Evolutionary conservation across 2,113 vertebrate species (phyloP).

Genomic region (Peromyscus californicus): DNA sequence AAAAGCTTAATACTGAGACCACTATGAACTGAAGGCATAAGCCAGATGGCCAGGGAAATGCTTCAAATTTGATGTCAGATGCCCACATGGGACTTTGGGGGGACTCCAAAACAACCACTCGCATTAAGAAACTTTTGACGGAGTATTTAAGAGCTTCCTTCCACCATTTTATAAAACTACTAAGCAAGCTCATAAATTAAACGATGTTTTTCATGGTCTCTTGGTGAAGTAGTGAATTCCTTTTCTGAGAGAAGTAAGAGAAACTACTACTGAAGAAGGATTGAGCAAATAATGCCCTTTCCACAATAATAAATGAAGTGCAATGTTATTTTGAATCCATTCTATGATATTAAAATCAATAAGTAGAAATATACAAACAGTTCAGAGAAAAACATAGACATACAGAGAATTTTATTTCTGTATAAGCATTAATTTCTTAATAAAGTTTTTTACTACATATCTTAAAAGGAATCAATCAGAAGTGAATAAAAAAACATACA

Average conservation of each 20-base stretch:
- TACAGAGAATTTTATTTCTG: not conserved
- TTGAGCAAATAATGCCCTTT: not conserved
- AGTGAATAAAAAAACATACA: not conserved
- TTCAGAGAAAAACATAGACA: not conserved
- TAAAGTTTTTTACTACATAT: not conserved
- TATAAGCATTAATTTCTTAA: conserved; percentile 12
- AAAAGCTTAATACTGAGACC: conserved; percentile 16
- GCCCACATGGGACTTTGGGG: not conserved
- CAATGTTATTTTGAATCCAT: not conserved
- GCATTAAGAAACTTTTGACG: not conserved
- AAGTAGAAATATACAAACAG: not conserved
- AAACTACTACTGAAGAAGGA: not conserved
- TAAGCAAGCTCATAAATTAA: not conserved
- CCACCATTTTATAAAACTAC: not conserved
- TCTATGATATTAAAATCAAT: not conserved
- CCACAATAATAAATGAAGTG: not conserved
- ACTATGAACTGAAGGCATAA: not conserved
- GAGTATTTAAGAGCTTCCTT: not conserved
- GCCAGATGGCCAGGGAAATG: not conserved
- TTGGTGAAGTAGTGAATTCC: not conserved
- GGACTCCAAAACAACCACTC: not conserved
- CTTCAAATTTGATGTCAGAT: not conserved
- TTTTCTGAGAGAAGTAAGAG: conserved; percentile 1
- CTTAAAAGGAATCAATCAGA: not conserved
- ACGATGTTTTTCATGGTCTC: not conserved